Evolutionary conservation across 2,888 invertebrate species (phyloP).

Genomic region (Lasius fuliginosus): DNA sequence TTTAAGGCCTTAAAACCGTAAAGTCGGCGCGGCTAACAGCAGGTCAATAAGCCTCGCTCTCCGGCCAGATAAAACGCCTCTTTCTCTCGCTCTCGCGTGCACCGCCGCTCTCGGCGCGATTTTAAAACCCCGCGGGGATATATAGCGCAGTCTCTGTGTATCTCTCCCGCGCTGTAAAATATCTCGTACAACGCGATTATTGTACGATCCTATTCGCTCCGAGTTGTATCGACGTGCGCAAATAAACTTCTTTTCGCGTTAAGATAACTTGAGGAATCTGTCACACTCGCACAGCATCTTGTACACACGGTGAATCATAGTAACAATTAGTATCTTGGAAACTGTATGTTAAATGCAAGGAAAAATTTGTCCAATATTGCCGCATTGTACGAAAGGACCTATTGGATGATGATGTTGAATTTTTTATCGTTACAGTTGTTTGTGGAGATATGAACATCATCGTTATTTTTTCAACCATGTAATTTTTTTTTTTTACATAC

Average conservation of each 20-base stretch:
- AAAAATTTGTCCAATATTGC: background rate
- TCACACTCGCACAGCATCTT: background rate
- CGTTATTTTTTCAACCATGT: background rate
- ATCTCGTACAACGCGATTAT: background rate
- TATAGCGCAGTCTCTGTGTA: background rate
- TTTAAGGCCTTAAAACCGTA: slow-evolving; percentile 62
- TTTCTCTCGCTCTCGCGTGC: slow-evolving; percentile 69
- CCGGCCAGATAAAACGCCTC: slow-evolving; percentile 71
- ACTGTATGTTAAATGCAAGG: background rate
- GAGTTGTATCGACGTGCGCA: background rate
- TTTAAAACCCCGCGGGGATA: slow-evolving; percentile 31
- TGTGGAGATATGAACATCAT: background rate
- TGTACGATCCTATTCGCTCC: background rate
- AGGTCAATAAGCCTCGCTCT: slow-evolving; percentile 74
- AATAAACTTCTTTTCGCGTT: background rate
- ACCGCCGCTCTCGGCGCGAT: slow-evolving; percentile 38
- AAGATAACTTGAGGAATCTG: background rate
- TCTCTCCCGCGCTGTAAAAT: background rate
- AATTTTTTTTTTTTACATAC: background rate
- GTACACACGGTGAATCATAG: background rate
- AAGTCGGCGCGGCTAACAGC: slow-evolving; percentile 64
- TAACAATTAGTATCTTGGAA: background rate
- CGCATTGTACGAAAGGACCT: background rate
- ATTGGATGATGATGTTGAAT: background rate
- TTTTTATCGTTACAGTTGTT: background rate